These are phyloP conservation scores for Gymnothorax reevesii DNA, from an alignment of 2,797 vertebrate species.

Conservation along the genomic window DNA sequence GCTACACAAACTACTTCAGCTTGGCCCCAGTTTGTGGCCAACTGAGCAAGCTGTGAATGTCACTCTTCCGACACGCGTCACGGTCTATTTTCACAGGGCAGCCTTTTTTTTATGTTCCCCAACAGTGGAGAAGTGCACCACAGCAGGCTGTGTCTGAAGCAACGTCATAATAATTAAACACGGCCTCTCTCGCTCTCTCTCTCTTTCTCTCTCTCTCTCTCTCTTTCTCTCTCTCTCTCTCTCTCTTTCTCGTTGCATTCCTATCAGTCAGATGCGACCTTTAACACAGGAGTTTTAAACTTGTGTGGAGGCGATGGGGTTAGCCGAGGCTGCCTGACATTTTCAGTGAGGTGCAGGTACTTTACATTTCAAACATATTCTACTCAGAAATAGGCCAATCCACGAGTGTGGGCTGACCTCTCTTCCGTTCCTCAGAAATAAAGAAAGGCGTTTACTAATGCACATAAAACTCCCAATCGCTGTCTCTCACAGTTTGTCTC, in stretches of 20 bases:
- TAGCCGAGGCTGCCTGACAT: conserved; percentile 11
- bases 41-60: not conserved
- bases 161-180: not conserved
- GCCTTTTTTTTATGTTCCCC: not conserved
- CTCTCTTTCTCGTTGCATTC: not conserved
- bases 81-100: not conserved
- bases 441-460: conserved; percentile 9
- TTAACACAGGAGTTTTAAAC: conserved; percentile 16
- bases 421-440: not conserved
- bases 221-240: not conserved
- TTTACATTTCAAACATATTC: conserved; percentile 13
- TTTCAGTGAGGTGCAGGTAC: not conserved
- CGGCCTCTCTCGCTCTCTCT: too few relatives aligned
- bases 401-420: conserved; percentile 17
- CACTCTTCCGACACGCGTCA: too few relatives aligned
- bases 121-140: not conserved
- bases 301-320: not conserved
- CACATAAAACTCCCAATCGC: not conserved
- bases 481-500: not conserved
- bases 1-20: not conserved
- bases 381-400: not conserved
- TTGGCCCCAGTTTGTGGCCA: not conserved
- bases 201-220: too few relatives aligned
- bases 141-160: not conserved
- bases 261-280: conserved; percentile 10